Evolutionary conservation across 1,140 invertebrate species (phyloP), one percentile per base, ranked within the genome.

Genomic region (Drosophila obscura): DNA sequence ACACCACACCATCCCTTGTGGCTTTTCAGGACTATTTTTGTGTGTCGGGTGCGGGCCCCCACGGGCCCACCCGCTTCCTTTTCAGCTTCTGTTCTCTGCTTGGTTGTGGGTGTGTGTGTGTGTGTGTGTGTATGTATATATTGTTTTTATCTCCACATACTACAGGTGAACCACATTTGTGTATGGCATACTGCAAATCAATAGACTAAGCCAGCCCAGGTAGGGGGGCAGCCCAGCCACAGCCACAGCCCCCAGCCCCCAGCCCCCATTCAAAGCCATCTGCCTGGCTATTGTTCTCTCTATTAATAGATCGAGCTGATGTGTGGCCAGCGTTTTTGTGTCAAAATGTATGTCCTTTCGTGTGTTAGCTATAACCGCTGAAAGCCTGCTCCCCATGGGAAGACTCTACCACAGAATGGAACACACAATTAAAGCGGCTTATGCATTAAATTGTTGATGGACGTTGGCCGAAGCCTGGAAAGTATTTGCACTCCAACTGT

Each of bases 171-270:
- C 65, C 79, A 51, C 74, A 78, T 77, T 82, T 82, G 74, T 77
- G 62, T 71, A 64, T 48, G 67, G 43, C 53, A 61, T 66, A 60
- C 77, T 84, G 56, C 81, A 85, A 85, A 85, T 84, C 81, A 77
- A 85, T 87, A 85, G 65, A 35, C 51, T 31, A 64, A 49, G 44
- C 77, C 76, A 19, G 19, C 19, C 1, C 1, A 1, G 19, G 19
- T 19, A 19, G 19, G 16, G 16, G 16, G 16, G 16, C 16, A n/a
- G n/a, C n/a, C n/a, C n/a, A n/a, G n/a, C n/a, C n/a, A n/a, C n/a
- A n/a, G n/a, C n/a, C n/a, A n/a, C n/a, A n/a, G n/a, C n/a, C n/a
- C n/a, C n/a, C n/a, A n/a, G n/a, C n/a, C n/a, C n/a, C n/a, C n/a
- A n/a, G n/a, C n/a, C n/a, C n/a, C n/a, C n/a, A n/a, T n/a, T n/a